These are phyloP conservation scores for Alligator sinensis DNA, from an alignment of 2,113 vertebrate genomes.

Conservation along the genomic window DNA sequence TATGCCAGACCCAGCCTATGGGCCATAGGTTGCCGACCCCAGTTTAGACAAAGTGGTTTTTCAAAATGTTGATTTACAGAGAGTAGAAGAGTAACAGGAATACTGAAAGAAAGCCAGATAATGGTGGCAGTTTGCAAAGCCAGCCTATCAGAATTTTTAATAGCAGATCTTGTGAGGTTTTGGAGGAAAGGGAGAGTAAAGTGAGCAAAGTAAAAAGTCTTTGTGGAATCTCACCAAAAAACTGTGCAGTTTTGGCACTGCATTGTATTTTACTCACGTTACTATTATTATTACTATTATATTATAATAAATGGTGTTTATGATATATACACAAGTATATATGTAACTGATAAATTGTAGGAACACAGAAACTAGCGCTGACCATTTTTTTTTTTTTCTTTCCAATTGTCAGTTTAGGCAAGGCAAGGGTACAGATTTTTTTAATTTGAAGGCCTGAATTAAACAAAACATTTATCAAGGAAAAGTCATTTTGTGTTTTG, in stretches of 20 bases:
- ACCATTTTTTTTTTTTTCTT: background rate
- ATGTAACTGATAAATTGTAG: background rate
- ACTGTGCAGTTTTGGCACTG: no score
- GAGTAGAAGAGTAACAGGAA: background rate
- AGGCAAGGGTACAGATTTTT: background rate
- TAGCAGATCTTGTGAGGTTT: background rate
- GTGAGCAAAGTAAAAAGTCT: no score
- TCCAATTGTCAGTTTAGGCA: background rate
- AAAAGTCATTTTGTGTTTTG: background rate
- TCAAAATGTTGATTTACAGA: conserved; percentile 30
- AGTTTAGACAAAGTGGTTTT: conserved; percentile 33
- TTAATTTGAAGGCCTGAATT: background rate
- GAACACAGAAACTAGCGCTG: background rate
- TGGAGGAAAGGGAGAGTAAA: no score
- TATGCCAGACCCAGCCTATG: no score
- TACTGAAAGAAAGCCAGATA: background rate
- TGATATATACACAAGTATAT: background rate
- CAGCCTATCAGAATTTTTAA: conserved; percentile 17
- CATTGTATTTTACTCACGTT: no score
- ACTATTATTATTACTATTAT: no score
- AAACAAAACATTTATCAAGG: background rate
- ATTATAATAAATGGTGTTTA: no score
- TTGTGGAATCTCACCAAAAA: no score
- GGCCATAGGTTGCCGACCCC: no score
- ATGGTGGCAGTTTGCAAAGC: conserved; percentile 31